A percentile compares a stretch with the other conserved stretches of the same genome.
Conservation (phyloP, 2,113 vertebrate species). For the Laterallus jamaicensis region DNA sequence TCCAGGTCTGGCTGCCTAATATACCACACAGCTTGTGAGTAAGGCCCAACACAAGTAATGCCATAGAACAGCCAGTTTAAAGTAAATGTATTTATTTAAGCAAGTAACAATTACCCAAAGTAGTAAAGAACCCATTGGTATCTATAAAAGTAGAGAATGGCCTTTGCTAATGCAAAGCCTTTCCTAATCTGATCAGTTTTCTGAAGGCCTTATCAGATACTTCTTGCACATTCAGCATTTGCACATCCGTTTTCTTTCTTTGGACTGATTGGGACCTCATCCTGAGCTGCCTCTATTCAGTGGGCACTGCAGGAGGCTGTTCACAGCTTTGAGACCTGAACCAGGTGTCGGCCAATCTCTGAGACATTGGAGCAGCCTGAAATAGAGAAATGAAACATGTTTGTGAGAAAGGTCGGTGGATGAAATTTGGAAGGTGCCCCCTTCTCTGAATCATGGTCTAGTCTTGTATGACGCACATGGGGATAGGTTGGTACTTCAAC, state of each 20-base stretch:
- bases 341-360: slow-evolving; percentile 34
- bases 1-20: background rate
- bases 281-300: background rate
- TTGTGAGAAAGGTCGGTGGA: background rate
- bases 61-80: background rate
- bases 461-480: background rate
- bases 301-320: background rate
- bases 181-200: background rate
- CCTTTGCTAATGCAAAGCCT: background rate
- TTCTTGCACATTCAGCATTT: background rate
- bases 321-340: slow-evolving; percentile 48
- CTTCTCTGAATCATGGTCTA: background rate
- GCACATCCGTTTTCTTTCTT: background rate
- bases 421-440: background rate
- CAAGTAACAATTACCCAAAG: background rate
- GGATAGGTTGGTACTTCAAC: background rate
- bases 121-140: background rate
- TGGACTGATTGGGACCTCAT: background rate
- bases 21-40: background rate
- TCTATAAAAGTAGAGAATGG: background rate
- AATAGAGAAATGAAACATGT: background rate
- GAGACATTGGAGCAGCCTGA: slow-evolving; percentile 28
- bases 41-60: background rate
- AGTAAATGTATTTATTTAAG: slow-evolving; percentile 14
- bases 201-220: background rate